Base-by-base conservation (phyloP, 1,140 invertebrate genomes). In the Anoplolepis gracilipes region DNA sequence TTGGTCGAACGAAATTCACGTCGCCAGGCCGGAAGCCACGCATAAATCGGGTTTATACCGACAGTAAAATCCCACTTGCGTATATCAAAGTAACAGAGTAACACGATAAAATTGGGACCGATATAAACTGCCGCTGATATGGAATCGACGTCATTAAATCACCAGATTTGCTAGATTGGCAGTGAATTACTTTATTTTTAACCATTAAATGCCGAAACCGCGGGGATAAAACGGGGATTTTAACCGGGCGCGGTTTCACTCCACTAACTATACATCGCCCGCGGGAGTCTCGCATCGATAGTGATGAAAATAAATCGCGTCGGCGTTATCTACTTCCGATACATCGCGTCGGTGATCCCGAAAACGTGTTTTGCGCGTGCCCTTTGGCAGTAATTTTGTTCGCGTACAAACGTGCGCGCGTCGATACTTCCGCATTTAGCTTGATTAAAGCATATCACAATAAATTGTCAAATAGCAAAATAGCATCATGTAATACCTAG, bases 11-110 rank as follows among this genome's bases (percentile, higher is more conserved):
- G 73, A 77, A 65, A 87, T 72, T 78, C 85, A 57, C 69, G 64
- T 86, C 61, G 76, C 22, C 28, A 39, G 57, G 76, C 76, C 62
- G 67, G 86, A 87, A 87, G 76, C 69, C 76, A 42, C 39, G 86
- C 76, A 86, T 87, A 87, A 87, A 87, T 87, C 85, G 86, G 69
- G 69, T 87, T 87, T 86, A 86, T 69, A 87, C 79, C 76, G 67
- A 65, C 59, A 82, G 53, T 87, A 86, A 87, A 87, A 87, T 82
- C 72, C 69, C 28, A 62, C 75, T 57, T 86, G 69, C 67, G 67
- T 73, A 65, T 53, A 73, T 59, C 39, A 82, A 82, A 82, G 78
- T 82, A 82, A 82, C 78, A 82, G 53, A 25, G 57, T 87, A 86
- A 87, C 67, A 79, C 55, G 78, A 87, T 69, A 79, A 87, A 82